Conservation (phyloP, 2,888 invertebrate genomes). For the Oscheius sp. region DNA sequence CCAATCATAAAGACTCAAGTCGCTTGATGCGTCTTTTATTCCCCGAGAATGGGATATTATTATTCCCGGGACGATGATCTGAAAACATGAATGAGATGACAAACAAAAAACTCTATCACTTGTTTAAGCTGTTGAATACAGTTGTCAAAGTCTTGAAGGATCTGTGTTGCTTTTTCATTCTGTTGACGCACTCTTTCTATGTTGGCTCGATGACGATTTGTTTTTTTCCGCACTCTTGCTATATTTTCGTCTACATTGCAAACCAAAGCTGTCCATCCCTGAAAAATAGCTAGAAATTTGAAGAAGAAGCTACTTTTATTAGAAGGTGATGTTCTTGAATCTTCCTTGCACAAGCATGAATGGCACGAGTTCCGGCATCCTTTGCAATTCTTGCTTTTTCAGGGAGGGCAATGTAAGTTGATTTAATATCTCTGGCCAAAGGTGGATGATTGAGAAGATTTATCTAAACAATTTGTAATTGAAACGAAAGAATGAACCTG, state of each 20-base stretch:
- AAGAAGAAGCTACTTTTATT: slow-evolving; percentile 28
- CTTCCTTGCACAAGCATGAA: slow-evolving; percentile 49
- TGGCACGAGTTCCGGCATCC: slow-evolving; percentile 29
- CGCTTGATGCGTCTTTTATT: slow-evolving; percentile 16
- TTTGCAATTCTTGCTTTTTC: slow-evolving; percentile 36
- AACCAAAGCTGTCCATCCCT: slow-evolving; percentile 67
- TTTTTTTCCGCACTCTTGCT: slow-evolving; percentile 38
- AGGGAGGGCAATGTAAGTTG: slow-evolving; percentile 41
- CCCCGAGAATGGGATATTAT: slow-evolving; percentile 32
- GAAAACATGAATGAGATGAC: not conserved
- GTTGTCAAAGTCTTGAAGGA: slow-evolving; percentile 56
- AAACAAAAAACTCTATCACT: slow-evolving; percentile 5
- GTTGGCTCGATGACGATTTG: slow-evolving; percentile 34
- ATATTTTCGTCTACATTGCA: slow-evolving; percentile 60
- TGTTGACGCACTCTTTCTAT: slow-evolving; percentile 41
- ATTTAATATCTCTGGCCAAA: slow-evolving; percentile 5
- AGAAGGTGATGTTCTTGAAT: slow-evolving; percentile 61
- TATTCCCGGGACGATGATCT: slow-evolving; percentile 35
- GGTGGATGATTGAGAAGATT: not conserved
- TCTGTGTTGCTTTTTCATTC: slow-evolving; percentile 37
- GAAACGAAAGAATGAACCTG: slow-evolving; percentile 32
- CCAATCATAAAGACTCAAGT: slow-evolving; percentile 63
- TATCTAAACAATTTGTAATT: not conserved
- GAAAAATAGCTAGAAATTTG: not conserved
- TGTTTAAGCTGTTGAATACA: slow-evolving; percentile 57